Base-by-base conservation (phyloP, 2,113 vertebrate genomes). In the Ariopsis seemanni region DNA sequence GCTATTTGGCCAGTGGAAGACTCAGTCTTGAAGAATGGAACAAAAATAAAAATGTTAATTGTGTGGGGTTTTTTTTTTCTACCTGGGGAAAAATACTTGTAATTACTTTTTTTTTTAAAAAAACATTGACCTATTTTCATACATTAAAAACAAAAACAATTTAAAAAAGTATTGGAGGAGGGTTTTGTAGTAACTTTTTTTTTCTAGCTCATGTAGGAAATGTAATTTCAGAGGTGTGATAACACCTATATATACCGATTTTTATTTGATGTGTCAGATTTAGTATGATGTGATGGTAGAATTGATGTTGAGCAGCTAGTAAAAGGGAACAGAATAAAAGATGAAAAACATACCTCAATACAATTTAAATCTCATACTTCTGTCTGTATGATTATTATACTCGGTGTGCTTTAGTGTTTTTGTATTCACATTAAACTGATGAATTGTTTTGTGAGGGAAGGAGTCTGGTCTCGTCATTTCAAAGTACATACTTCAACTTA, bases 91-190 rank as follows among this genome's bases (percentile, higher is more conserved):
- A 74, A 22, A 42, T 48, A 48, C 4, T 8, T 74, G 69, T 72
- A 5, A 74, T 20, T 22, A 53, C 12, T 25, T 48, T 67, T 91
- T 91, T 94, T 93, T 42, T 42, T 42, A n/a, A n/a, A 30, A 93
- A 94, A 92, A 75, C 91, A 93, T 86, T 89, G 69, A 85, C 91
- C 78, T 95, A 92, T 93, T 94, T 94, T 91, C 77, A 89, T 93
- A 91, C 83, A 90, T 89, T 89, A 92, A 93, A 85, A 86, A 79
- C 84, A 55, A 89, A 69, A 87, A 87, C 57, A 42, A 2, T 0
- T 11, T 18, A 63, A 79, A 88, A 67, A 69, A 74, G 60, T 55
- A 53, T 27, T 85, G 78, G 77, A 75, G 69, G 11, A 85, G 42
- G 85, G 25, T 52, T 89, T 57, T 86, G 25, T 53, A 53, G 55